Conservation (phyloP, 1,140 invertebrate genomes). For the Forficula auricularia region DNA sequence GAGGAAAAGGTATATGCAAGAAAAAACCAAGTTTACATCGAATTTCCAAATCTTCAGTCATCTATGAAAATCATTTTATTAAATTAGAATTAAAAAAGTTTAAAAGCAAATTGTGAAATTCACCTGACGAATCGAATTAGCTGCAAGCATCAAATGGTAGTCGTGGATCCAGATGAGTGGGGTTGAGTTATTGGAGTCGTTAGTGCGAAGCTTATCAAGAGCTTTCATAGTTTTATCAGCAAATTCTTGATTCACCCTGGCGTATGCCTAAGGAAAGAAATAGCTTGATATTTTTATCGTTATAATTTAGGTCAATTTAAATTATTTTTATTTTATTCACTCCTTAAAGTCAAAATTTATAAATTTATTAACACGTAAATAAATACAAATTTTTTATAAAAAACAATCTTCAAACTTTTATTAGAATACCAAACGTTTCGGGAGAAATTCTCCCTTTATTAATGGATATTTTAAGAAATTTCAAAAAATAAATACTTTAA, state of each 20-base stretch:
- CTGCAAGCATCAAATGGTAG: constrained; percentile 76
- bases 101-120: too few relatives aligned
- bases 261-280: constrained; percentile 39
- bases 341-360: too few relatives aligned
- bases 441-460: too few relatives aligned
- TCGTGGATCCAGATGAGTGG: constrained; percentile 83
- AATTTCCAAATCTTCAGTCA: constrained; percentile 58
- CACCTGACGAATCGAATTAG: constrained; percentile 73
- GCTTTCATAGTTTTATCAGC: constrained; percentile 59
- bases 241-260: constrained; percentile 62
- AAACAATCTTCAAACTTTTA: too few relatives aligned
- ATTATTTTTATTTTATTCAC: too few relatives aligned
- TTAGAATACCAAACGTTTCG: too few relatives aligned
- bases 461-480: too few relatives aligned
- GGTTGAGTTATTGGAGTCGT: constrained; percentile 35
- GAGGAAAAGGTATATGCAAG: constrained; percentile 80
- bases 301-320: too few relatives aligned
- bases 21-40: constrained; percentile 73
- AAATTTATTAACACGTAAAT: too few relatives aligned
- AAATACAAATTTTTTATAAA: too few relatives aligned
- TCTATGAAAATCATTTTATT: constrained; percentile 28
- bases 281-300: too few relatives aligned
- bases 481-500: too few relatives aligned
- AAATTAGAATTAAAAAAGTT: constrained; percentile 1
- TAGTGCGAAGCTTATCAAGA: constrained; percentile 39